Conservation (phyloP, 2,888 invertebrate species). For the Mechanitis mazaeus region DNA sequence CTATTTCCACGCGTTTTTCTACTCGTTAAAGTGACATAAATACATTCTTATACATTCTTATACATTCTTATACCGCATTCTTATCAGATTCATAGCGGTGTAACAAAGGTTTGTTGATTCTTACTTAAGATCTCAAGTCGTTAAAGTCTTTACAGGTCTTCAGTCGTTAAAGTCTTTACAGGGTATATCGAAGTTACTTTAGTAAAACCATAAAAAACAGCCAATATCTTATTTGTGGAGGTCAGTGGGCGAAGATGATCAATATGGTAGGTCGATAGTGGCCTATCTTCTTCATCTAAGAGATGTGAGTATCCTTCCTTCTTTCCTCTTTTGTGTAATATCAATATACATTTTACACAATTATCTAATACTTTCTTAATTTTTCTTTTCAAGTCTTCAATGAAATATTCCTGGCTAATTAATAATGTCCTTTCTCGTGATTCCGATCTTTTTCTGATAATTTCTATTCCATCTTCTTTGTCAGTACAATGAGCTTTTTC, state of each 20-base stretch:
- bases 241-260: conserved; percentile 44
- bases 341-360: conserved; percentile 27
- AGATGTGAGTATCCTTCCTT: conserved; percentile 39
- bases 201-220: conserved; percentile 39
- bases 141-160: conserved; percentile 26
- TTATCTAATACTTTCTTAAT: conserved; percentile 20
- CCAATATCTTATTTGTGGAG: conserved; percentile 37
- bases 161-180: conserved; percentile 35
- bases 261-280: conserved; percentile 38
- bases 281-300: conserved; percentile 39
- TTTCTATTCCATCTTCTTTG: conserved; percentile 32
- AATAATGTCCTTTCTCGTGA: conserved; percentile 31
- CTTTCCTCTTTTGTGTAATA: conserved; percentile 30
- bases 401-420: conserved; percentile 28
- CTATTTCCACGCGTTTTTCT: conserved; percentile 24
- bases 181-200: conserved; percentile 44
- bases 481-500: conserved; percentile 28
- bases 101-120: conserved; percentile 33
- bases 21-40: conserved; percentile 23
- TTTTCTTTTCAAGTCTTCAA: conserved; percentile 22
- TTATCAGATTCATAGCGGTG: conserved; percentile 25
- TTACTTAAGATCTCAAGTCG: conserved; percentile 30
- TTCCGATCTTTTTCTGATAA: conserved; percentile 34
- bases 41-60: conserved; percentile 27
- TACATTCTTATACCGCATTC: conserved; percentile 24